These are phyloP conservation scores for Sphenodon punctatus DNA, from an alignment of 2,797 vertebrate genomes.

Conservation along the genomic window DNA sequence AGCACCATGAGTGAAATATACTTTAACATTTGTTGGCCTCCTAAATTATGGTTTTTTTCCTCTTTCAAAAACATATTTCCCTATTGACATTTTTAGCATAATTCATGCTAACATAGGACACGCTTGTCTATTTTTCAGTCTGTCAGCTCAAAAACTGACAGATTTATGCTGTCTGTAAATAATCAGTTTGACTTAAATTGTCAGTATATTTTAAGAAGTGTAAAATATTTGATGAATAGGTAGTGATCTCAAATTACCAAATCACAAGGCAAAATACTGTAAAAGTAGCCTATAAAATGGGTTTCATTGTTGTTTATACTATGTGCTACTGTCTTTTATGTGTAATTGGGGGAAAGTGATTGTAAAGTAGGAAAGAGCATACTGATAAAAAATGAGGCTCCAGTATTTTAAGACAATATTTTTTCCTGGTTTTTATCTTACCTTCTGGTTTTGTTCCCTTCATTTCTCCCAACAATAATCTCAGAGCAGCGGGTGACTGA, in stretches of 20 bases:
- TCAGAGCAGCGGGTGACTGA: neutral
- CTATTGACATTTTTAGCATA: neutral
- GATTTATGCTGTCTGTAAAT: neutral
- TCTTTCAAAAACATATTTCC: slow-evolving; percentile 28
- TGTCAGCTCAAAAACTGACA: slow-evolving; percentile 23
- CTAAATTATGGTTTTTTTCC: slow-evolving; percentile 44
- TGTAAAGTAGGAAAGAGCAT: neutral
- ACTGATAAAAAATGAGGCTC: neutral
- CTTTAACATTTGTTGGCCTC: neutral
- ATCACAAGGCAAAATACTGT: neutral
- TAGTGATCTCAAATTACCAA: neutral
- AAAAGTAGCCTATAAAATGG: neutral
- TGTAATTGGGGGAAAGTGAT: rapidly evolving
- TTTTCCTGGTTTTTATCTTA: neutral
- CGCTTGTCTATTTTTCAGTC: neutral
- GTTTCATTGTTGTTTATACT: neutral
- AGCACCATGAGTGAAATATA: neutral
- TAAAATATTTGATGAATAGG: neutral
- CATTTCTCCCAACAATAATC: neutral
- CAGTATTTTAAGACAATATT: neutral
- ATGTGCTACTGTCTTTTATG: neutral
- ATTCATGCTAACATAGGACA: slow-evolving; percentile 10
- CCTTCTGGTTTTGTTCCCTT: neutral
- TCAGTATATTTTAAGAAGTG: neutral
- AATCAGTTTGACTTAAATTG: neutral